phyloP scores from a whole-genome alignment of 1,140 invertebrate species.

The Ylistrum balloti region DNA sequence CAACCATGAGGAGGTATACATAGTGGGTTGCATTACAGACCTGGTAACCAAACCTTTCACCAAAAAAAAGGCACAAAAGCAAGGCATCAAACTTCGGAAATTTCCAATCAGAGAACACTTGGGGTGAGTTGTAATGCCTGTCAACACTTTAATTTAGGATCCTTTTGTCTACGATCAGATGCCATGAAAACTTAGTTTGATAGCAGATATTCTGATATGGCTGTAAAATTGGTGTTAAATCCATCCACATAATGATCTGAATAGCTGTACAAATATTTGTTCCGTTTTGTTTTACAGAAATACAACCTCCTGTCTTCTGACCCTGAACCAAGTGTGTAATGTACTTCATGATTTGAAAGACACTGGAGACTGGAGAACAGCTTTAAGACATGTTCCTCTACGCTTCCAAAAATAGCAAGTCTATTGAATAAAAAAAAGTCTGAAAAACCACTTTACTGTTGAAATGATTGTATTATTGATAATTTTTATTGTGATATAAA shows the following conservation, averaged over 20 bases:
- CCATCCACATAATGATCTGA: too few relatives aligned
- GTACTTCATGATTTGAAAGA: conserved; percentile 24
- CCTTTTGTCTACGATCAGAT: too few relatives aligned
- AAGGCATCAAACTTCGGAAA: not conserved
- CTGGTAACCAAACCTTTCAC: not conserved
- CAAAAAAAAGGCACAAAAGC: not conserved
- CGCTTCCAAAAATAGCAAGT: too few relatives aligned
- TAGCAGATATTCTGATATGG: too few relatives aligned
- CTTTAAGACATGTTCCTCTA: not conserved
- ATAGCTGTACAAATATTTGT: not conserved
- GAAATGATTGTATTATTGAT: too few relatives aligned
- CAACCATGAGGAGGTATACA: not conserved
- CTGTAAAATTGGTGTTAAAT: too few relatives aligned
- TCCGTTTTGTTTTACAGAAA: not conserved
- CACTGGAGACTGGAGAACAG: not conserved
- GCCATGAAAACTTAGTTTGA: too few relatives aligned
- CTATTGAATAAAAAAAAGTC: too few relatives aligned
- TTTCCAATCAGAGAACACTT: not conserved
- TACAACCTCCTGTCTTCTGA: not conserved
- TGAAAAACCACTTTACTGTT: too few relatives aligned
- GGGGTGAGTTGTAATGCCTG: not conserved
- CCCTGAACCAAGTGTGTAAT: not conserved
- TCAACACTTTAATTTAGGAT: too few relatives aligned
- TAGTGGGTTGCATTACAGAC: not conserved
- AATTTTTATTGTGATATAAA: too few relatives aligned